Percentiles rank a stretch among this genome's conserved stretches.
These are phyloP conservation scores for Maconellicoccus hirsutus DNA, from an alignment of 1,140 invertebrate genomes.

Conservation along the genomic window DNA sequence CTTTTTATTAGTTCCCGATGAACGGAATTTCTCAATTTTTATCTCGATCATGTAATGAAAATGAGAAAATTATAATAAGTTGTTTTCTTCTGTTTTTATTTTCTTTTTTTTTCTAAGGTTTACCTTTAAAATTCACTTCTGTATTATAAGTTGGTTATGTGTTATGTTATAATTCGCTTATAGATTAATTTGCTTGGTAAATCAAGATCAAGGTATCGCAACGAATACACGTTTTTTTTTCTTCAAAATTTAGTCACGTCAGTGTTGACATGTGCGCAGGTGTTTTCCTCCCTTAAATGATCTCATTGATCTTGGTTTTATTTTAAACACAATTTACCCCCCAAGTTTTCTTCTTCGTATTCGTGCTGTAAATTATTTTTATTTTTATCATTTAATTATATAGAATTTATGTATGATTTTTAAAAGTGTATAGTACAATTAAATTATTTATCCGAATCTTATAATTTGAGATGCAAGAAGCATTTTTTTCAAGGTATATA, in stretches of 20 bases:
- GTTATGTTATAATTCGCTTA: background rate
- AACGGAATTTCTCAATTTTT: no score
- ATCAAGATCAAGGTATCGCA: background rate
- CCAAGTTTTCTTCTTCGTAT: background rate
- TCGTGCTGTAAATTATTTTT: slow-evolving; percentile 1
- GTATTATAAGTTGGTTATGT: background rate
- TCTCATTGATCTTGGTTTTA: slow-evolving; percentile 18
- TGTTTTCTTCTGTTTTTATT: background rate
- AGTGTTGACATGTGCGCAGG: background rate
- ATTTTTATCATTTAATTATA: background rate
- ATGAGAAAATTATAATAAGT: background rate
- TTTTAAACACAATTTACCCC: background rate
- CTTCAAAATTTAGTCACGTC: no score
- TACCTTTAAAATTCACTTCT: background rate
- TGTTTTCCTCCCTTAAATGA: background rate
- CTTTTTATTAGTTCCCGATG: no score
- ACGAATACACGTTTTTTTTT: background rate
- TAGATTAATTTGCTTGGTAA: background rate
- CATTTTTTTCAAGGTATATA: background rate
- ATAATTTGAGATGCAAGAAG: background rate
- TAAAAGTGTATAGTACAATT: slow-evolving; percentile 13
- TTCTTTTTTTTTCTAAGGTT: background rate
- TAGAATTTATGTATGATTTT: background rate
- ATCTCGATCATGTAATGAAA: no score
- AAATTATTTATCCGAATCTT: slow-evolving; percentile 4